Conservation (phyloP, 2,797 vertebrate genomes). For the Chlorospingus flavigularis region DNA sequence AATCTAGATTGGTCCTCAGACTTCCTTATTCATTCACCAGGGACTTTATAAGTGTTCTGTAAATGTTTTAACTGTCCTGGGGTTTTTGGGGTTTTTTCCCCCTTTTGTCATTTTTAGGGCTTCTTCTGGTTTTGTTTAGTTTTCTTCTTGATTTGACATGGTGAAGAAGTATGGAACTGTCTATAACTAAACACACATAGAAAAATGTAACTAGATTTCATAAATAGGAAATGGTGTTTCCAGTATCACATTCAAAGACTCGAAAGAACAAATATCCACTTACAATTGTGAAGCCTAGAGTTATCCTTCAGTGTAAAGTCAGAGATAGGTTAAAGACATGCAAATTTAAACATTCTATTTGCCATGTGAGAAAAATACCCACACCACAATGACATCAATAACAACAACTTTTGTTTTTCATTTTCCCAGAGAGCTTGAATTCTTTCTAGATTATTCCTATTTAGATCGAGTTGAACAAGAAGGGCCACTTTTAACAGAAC, state of each 20-base stretch:
- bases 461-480: rapidly evolving
- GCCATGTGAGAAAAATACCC: rapidly evolving
- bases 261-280: neutral
- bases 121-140: neutral
- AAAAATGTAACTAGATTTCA: neutral
- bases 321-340: neutral
- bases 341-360: neutral
- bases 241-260: neutral
- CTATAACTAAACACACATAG: neutral
- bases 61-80: neutral
- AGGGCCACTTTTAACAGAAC: neutral
- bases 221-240: neutral
- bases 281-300: neutral
- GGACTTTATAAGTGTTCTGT: neutral
- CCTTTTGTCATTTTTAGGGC: neutral
- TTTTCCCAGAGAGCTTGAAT: neutral
- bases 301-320: neutral
- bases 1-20: neutral
- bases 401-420: neutral
- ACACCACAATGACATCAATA: neutral
- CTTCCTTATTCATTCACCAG: neutral
- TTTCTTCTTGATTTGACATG: neutral
- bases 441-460: neutral
- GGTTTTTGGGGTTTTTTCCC: rapidly evolving
- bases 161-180: neutral